Base-by-base conservation (phyloP, 2,888 invertebrate genomes). In the Hipparchia sbordonii region DNA sequence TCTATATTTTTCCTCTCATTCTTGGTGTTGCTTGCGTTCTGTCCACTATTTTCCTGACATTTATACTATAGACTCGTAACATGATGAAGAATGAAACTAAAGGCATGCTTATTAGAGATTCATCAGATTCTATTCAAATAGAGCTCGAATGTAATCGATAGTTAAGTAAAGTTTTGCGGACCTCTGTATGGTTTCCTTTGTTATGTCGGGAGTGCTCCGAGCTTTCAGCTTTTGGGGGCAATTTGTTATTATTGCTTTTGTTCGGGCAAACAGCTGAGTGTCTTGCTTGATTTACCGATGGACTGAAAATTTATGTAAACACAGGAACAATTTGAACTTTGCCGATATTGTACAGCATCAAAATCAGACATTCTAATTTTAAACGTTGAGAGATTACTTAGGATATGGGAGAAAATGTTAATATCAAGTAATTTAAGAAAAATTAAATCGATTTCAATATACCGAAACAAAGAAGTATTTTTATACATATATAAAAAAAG, bases 131-230 rank as follows among this genome's bases (percentile, higher is more conserved):
- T 63, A 70, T 72, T 75, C 63, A 70, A 76, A 70, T 63, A 48
- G 56, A 70, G 61, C 62, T 70, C 13, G 46, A 56, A 68, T 72
- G 65, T 75, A 77, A 74, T 73, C 74, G 75, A 77, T 77, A 77
- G 76, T 77, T 77, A 66, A 39, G 75, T 72, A 59, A 76, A 78
- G 77, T 79, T 75, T 75, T 73, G 71, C 71, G 74, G 72, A 74
- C 66, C 75, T 74, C 66, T 54, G 74, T 76, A 78, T 79, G 76
- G 77, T 76, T 76, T 77, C 77, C 75, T 76, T 77, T 78, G 75
- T 75, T 70, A 51, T 74, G 72, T 67, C 74, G 70, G 70, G 76
- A 77, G 71, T 71, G 70, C 70, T 68, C 69, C 51, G 66, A 66
- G 74, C 74, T 74, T 74, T 76, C 70, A 76, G 74, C 76, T 75